Percentiles rank a stretch among this genome's conserved stretches.
These are phyloP conservation scores for Gandaritis pyraliata DNA, from an alignment of 2,888 invertebrate species.

Conservation along the genomic window DNA sequence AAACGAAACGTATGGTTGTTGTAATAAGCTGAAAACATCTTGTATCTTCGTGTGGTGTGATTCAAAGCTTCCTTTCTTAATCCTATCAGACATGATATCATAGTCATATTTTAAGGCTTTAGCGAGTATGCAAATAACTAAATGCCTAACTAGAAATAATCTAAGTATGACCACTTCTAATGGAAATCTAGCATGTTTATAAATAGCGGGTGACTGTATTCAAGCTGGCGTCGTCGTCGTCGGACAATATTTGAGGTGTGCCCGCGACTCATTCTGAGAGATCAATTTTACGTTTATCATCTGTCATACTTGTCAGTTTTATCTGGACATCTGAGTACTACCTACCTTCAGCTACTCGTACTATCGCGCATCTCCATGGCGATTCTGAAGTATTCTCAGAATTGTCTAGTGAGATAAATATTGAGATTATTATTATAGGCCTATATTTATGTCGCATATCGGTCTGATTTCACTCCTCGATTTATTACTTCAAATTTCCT, in stretches of 20 bases:
- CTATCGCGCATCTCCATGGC: constrained; percentile 50
- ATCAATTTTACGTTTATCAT: constrained; percentile 47
- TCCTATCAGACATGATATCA: constrained; percentile 3
- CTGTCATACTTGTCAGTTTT: constrained; percentile 48
- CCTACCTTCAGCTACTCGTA: constrained; percentile 11
- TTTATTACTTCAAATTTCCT: too few species aligned
- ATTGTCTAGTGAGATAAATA: constrained; percentile 35
- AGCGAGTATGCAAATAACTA: constrained; percentile 16
- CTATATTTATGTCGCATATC: background rate
- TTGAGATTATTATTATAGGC: background rate
- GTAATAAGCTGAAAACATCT: too few species aligned
- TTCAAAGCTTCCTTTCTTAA: background rate
- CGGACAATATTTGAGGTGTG: constrained; percentile 58
- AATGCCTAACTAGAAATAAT: constrained; percentile 8
- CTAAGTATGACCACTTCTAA: constrained; percentile 30
- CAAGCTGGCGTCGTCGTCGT: constrained; percentile 50
- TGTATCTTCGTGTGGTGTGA: background rate
- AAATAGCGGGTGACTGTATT: constrained; percentile 54
- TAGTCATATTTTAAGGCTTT: background rate
- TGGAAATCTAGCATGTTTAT: constrained; percentile 54
- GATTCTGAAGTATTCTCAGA: constrained; percentile 48
- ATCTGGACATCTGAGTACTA: constrained; percentile 37
- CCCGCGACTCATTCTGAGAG: constrained; percentile 43
- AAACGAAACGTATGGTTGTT: too few species aligned
- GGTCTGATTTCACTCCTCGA: too few species aligned